Percentiles rank a stretch among this genome's conserved stretches.
phyloP scores from a whole-genome alignment of 2,888 invertebrate genomes.

The Drosophila lacicola region DNA sequence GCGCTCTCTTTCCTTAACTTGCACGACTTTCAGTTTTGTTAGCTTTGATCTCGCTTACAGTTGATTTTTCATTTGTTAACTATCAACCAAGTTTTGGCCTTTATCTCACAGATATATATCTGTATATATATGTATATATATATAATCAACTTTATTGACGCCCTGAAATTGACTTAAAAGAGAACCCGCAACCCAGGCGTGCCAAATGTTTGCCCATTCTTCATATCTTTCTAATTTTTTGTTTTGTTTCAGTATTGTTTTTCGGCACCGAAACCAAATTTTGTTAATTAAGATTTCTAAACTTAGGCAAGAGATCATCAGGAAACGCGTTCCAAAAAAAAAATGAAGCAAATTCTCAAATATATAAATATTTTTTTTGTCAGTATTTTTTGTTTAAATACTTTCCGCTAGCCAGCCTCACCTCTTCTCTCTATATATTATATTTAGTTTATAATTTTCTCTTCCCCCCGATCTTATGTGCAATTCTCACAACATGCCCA shows the following conservation, averaged over 20 bases:
- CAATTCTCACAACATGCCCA: conserved; percentile 38
- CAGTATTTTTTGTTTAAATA: conserved; percentile 37
- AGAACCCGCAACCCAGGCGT: neutral
- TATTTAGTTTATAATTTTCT: conserved; percentile 6
- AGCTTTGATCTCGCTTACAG: conserved; percentile 27
- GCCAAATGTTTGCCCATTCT: neutral
- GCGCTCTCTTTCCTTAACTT: conserved; percentile 31
- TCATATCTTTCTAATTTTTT: neutral
- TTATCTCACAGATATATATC: neutral
- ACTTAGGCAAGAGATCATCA: conserved; percentile 8
- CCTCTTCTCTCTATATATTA: conserved; percentile 1
- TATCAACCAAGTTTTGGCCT: too few relatives aligned
- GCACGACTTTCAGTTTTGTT: conserved; percentile 16
- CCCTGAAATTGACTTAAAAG: too few relatives aligned
- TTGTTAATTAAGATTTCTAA: conserved; percentile 18
- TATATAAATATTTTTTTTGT: conserved; percentile 29
- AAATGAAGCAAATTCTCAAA: conserved; percentile 6
- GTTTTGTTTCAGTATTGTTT: conserved; percentile 22
- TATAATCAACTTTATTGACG: neutral
- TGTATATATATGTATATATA: neutral
- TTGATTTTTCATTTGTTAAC: neutral
- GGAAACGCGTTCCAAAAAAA: conserved; percentile 17
- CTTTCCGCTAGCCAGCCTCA: too few relatives aligned
- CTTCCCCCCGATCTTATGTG: conserved; percentile 33
- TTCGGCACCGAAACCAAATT: conserved; percentile 29